phyloP scores from a whole-genome alignment of 1,140 invertebrate species.

The Heliothis subflexa region DNA sequence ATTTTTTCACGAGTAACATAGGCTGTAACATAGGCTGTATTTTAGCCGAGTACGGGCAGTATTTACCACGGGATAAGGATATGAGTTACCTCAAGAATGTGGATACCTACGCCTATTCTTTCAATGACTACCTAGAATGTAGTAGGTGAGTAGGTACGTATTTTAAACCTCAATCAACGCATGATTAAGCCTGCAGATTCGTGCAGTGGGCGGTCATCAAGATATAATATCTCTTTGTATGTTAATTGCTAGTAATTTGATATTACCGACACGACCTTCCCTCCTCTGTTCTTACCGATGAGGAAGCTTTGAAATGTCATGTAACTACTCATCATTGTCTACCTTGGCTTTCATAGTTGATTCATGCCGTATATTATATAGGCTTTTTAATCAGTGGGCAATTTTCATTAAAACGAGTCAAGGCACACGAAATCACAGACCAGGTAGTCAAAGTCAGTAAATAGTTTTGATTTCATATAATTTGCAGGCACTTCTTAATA shows the following conservation, averaged over 20 bases:
- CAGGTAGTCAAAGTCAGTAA: too few relatives aligned
- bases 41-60: too few relatives aligned
- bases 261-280: conserved; percentile 58
- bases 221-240: conserved; percentile 63
- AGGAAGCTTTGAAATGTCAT: conserved; percentile 31
- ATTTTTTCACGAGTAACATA: too few relatives aligned
- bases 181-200: conserved; percentile 29
- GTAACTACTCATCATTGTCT: neutral
- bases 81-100: neutral
- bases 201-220: conserved; percentile 56
- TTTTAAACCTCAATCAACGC: neutral
- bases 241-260: conserved; percentile 62
- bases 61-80: too few relatives aligned
- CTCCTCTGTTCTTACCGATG: conserved; percentile 9
- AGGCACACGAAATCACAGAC: too few relatives aligned
- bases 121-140: neutral
- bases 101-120: neutral
- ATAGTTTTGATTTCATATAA: too few relatives aligned
- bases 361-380: too few relatives aligned
- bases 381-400: too few relatives aligned
- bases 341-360: too few relatives aligned
- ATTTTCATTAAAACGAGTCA: too few relatives aligned
- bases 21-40: too few relatives aligned
- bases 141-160: neutral
- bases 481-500: too few relatives aligned